These are phyloP conservation scores for human DNA, from an alignment of 2,113 vertebrate species.

Conservation along the genomic window DNA sequence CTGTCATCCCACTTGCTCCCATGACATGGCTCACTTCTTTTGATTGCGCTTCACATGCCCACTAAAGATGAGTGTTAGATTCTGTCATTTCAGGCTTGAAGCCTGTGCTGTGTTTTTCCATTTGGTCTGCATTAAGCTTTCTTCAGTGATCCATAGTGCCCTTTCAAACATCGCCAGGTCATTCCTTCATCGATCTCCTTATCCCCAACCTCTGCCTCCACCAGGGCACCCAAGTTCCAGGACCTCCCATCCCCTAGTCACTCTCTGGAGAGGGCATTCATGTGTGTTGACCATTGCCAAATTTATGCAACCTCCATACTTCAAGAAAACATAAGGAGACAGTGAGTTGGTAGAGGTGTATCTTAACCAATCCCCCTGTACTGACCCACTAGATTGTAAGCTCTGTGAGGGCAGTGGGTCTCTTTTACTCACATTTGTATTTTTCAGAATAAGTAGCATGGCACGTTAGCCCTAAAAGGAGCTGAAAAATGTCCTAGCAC, in stretches of 20 bases:
- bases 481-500: not conserved
- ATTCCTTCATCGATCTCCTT: not conserved
- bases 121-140: conserved; percentile 16
- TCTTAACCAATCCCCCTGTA: not conserved
- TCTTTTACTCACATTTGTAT: not conserved
- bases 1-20: not conserved
- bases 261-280: not conserved
- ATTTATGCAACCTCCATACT: not conserved
- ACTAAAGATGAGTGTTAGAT: not conserved
- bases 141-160: not conserved
- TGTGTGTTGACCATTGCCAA: not conserved
- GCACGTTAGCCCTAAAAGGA: not conserved
- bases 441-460: not conserved
- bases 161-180: not conserved
- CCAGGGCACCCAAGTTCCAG: not conserved
- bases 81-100: conserved; percentile 3
- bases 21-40: conserved; percentile 44
- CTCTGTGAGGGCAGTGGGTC: not conserved
- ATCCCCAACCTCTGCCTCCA: not conserved
- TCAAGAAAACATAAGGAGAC: not conserved
- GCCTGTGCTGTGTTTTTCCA: conserved; percentile 21
- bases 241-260: not conserved
- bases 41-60: conserved; percentile 1
- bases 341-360: accelerated
- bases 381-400: not conserved